A percentile compares a stretch with the other conserved stretches of the same genome.
Conservation (phyloP, 2,888 invertebrate species). For the Eupeodes luniger region DNA sequence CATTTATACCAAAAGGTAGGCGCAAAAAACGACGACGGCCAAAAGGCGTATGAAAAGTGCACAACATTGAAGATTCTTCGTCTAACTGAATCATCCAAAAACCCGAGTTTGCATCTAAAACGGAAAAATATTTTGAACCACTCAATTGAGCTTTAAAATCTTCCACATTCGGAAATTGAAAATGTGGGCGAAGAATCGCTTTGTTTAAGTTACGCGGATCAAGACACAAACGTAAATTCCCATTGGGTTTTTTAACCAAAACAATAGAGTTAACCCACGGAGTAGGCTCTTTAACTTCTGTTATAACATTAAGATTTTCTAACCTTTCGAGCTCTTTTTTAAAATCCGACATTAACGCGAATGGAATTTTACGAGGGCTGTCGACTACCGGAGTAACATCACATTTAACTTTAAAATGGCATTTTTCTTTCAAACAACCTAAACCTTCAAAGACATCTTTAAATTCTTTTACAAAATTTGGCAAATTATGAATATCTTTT, state of each 20-base stretch:
- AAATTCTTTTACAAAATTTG: slow-evolving; percentile 10
- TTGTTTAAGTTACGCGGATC: slow-evolving; percentile 31
- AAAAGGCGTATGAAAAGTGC: slow-evolving; percentile 32
- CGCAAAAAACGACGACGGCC: not conserved
- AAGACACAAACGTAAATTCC: slow-evolving; percentile 33
- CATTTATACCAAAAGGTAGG: slow-evolving; percentile 25
- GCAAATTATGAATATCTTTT: not conserved
- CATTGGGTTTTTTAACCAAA: slow-evolving; percentile 19
- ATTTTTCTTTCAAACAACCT: slow-evolving; percentile 37
- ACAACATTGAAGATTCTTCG: slow-evolving; percentile 45
- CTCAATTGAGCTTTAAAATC: slow-evolving; percentile 49
- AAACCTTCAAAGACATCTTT: slow-evolving; percentile 39
- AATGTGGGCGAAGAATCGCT: slow-evolving; percentile 22
- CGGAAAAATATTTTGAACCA: slow-evolving; percentile 53
- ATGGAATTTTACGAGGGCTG: slow-evolving; percentile 18
- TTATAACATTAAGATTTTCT: slow-evolving; percentile 29
- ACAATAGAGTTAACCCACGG: slow-evolving; percentile 76
- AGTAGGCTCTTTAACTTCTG: slow-evolving; percentile 61
- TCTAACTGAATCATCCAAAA: slow-evolving; percentile 56
- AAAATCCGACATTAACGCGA: slow-evolving; percentile 5
- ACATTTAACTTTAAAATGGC: slow-evolving; percentile 36
- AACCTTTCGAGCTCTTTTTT: slow-evolving; percentile 32
- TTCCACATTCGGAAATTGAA: slow-evolving; percentile 54
- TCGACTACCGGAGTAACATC: slow-evolving; percentile 35
- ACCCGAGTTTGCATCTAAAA: slow-evolving; percentile 56